These are phyloP conservation scores for Magallana angulata DNA, from an alignment of 1,140 invertebrate genomes.

Conservation along the genomic window DNA sequence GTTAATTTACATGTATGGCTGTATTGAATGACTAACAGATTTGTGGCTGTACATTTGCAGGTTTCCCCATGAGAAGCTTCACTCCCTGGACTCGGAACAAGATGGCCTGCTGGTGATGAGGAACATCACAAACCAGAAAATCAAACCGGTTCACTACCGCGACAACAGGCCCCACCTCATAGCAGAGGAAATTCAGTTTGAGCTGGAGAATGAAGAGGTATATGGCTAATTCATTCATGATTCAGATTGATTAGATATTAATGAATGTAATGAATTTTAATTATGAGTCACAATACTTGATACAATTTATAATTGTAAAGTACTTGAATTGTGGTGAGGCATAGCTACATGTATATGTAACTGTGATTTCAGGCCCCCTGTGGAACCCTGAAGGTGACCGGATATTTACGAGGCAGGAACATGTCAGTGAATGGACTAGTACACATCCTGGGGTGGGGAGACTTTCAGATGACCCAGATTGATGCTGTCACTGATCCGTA, in stretches of 20 bases:
- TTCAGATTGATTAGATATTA: not conserved
- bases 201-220: constrained; percentile 79
- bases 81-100: constrained; percentile 86
- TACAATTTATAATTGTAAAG: too few species aligned
- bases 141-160: constrained; percentile 86
- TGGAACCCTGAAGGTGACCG: constrained; percentile 91
- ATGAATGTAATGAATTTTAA: not conserved
- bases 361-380: constrained; percentile 66
- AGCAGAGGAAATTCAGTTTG: constrained; percentile 88
- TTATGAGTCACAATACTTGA: not conserved
- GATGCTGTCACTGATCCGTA: constrained; percentile 88
- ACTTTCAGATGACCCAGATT: constrained; percentile 94
- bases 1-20: too few species aligned
- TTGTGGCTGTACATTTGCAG: constrained; percentile 55
- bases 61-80: constrained; percentile 90
- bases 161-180: constrained; percentile 90
- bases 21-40: too few species aligned
- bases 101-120: constrained; percentile 90
- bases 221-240: not conserved
- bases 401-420: constrained; percentile 88
- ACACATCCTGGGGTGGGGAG: constrained; percentile 93
- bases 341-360: too few species aligned
- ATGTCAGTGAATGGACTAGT: constrained; percentile 92
- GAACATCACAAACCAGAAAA: constrained; percentile 90
- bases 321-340: too few species aligned